Base-by-base conservation (phyloP, 1,140 invertebrate species). In the Paramacrobiotus metropolitanus region DNA sequence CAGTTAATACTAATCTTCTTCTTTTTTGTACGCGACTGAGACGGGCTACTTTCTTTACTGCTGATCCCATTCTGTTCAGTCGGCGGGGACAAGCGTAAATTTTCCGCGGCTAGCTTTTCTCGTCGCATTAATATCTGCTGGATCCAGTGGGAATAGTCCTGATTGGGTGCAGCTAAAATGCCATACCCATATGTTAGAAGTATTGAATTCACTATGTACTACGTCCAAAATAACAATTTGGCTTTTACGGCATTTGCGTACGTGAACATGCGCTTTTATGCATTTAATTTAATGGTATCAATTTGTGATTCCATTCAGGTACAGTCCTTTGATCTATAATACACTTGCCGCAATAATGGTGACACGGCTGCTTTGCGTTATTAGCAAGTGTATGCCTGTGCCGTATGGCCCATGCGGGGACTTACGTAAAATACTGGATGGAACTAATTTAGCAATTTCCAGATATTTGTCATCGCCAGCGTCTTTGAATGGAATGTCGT, bases 361-460 rank as follows among this genome's bases (percentile, higher is more conserved):
- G n/a, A n/a, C n/a, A n/a, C n/a, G n/a, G n/a, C n/a, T n/a, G n/a
- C n/a, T n/a, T n/a, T n/a, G n/a, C n/a, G n/a, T n/a, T n/a, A n/a
- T n/a, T n/a, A n/a, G n/a, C n/a, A n/a, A n/a, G n/a, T n/a, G n/a
- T n/a, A n/a, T n/a, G n/a, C n/a, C n/a, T n/a, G n/a, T n/a, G n/a
- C n/a, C n/a, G n/a, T n/a, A n/a, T n/a, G n/a, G n/a, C n/a, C n/a
- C n/a, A n/a, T 29, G 3, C 24, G n/a, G 31, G 24, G 28, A 34
- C 21, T 62, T 62, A 65, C 63, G 48, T 20, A 24, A 15, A 24
- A 55, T 61, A 61, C 9, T 60, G 31, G 63, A 61, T 30, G 63
- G 63, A 30, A 66, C 60, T 1, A 66, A 34, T 2, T 63, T 21
- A 1, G 59, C 21, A 15, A 65, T 3, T 55, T 65, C 62, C 34